Conservation (phyloP, 2,888 invertebrate genomes). For the Mamestra brassicae region DNA sequence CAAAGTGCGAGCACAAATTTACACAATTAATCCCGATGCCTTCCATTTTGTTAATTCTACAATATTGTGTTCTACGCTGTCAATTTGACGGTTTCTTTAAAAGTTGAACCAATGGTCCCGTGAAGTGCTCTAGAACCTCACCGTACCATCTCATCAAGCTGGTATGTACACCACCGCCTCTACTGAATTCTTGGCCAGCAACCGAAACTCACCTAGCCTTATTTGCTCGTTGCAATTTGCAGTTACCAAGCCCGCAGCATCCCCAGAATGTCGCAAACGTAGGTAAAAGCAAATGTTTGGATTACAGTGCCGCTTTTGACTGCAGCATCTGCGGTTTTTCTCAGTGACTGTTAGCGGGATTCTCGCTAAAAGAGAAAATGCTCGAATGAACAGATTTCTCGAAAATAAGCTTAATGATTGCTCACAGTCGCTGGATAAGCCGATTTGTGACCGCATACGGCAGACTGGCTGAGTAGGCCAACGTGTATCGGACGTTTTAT, state of each 20-base stretch:
- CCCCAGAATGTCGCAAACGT: not conserved
- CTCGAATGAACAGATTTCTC: not conserved
- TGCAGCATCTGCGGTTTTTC: conserved; percentile 19
- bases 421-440: not conserved
- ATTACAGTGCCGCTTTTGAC: not conserved
- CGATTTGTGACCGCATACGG: conserved; percentile 15
- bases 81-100: too few species aligned
- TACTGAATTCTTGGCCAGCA: not conserved
- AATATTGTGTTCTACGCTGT: too few species aligned
- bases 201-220: not conserved
- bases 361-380: conserved; percentile 3
- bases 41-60: too few species aligned
- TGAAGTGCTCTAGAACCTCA: too few species aligned
- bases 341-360: not conserved
- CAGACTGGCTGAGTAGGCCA: not conserved
- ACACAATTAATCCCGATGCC: too few species aligned
- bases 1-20: too few species aligned
- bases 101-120: too few species aligned
- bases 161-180: too few species aligned
- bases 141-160: too few species aligned
- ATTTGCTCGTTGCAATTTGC: conserved; percentile 1
- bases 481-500: too few species aligned
- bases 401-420: not conserved
- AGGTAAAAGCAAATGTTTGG: conserved; percentile 18
- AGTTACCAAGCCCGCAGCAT: not conserved